Percentiles rank a stretch among this genome's conserved stretches.
Conservation (phyloP, 2,113 vertebrate species). For the Pygoscelis antarcticus region DNA sequence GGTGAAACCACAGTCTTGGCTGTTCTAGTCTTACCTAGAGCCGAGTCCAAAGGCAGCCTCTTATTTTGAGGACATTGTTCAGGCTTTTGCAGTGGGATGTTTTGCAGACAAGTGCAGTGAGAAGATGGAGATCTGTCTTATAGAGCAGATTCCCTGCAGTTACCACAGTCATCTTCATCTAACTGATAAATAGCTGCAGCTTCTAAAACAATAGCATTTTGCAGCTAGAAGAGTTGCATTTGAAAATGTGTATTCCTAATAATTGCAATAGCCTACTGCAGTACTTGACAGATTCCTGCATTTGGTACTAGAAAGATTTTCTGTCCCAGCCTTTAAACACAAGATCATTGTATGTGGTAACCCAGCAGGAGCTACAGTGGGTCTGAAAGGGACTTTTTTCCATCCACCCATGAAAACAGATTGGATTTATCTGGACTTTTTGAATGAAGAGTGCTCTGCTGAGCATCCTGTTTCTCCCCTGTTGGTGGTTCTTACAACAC, state of each 20-base stretch:
- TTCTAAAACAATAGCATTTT: background rate
- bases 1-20: conserved; percentile 11
- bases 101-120: background rate
- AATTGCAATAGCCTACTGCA: background rate
- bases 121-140: background rate
- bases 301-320: background rate
- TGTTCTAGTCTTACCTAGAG: background rate
- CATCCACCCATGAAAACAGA: background rate
- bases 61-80: background rate
- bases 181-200: background rate
- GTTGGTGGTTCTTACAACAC: background rate
- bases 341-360: background rate
- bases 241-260: background rate
- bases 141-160: background rate
- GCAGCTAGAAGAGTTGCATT: background rate
- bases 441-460: background rate
- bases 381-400: background rate
- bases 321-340: background rate
- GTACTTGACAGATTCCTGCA: background rate
- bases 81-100: background rate
- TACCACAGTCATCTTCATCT: background rate
- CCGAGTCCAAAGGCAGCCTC: background rate
- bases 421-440: background rate
- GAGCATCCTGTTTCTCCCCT: background rate
- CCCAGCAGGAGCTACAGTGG: background rate